Conservation (phyloP, 2,797 vertebrate genomes). For the Danio albolineatus region DNA sequence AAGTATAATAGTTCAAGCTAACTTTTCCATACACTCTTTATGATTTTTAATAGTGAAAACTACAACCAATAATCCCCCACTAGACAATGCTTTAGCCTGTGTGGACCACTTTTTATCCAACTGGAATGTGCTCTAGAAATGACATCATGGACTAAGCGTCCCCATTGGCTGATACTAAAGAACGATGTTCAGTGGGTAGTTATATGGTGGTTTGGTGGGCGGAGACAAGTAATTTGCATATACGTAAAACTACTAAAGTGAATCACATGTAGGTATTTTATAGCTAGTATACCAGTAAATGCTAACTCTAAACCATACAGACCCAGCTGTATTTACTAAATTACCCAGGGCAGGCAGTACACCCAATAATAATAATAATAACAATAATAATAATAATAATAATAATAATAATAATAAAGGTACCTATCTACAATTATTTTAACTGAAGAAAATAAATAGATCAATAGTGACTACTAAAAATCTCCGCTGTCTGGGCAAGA, state of each 20-base stretch:
- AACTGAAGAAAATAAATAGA: neutral
- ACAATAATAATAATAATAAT: constrained; percentile 1
- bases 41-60: neutral
- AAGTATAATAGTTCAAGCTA: neutral
- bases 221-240: neutral
- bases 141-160: constrained; percentile 32
- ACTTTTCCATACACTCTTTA: too few species aligned
- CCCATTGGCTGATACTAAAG: constrained; percentile 22
- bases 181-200: constrained; percentile 7
- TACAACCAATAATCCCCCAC: neutral
- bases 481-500: neutral
- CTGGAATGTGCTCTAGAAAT: constrained; percentile 35
- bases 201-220: neutral
- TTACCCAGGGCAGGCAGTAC: neutral
- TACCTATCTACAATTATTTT: neutral
- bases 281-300: neutral
- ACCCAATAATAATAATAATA: too few species aligned
- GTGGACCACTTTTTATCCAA: constrained; percentile 21
- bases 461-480: neutral
- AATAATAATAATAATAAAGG: neutral
- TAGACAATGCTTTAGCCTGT: neutral
- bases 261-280: neutral
- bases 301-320: neutral
- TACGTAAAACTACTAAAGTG: neutral
- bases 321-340: constrained; percentile 6